Conservation (phyloP, 2,888 invertebrate species). For the Sarcophaga carnaria region DNA sequence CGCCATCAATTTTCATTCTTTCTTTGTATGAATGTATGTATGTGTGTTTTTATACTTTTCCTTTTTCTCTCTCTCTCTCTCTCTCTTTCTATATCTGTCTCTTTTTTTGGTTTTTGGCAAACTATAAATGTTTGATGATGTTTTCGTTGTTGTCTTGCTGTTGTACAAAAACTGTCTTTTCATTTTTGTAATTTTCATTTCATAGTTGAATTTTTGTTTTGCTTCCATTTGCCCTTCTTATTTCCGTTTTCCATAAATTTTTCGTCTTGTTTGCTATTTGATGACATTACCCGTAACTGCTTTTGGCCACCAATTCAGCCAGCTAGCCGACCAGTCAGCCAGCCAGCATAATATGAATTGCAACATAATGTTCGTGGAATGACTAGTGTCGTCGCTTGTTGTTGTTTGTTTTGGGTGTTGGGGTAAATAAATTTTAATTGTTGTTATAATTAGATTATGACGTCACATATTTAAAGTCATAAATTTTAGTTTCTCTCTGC, state of each 20-base stretch:
- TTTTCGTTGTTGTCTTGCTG: constrained; percentile 4
- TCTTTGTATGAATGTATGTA: too few species aligned
- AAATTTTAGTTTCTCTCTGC: constrained; percentile 41
- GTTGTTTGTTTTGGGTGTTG: not conserved
- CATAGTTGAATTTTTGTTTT: constrained; percentile 7
- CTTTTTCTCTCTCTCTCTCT: not conserved
- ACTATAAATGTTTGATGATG: constrained; percentile 22
- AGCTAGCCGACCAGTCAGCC: not conserved
- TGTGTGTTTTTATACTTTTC: not conserved
- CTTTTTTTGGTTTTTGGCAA: constrained; percentile 54
- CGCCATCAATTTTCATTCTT: constrained; percentile 49
- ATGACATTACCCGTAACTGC: constrained; percentile 63
- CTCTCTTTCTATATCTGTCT: not conserved
- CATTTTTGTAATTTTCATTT: not conserved
- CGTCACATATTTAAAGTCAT: constrained; percentile 51
- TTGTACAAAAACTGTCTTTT: constrained; percentile 42
- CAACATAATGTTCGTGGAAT: not conserved
- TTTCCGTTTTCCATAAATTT: constrained; percentile 66
- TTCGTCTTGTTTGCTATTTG: constrained; percentile 59
- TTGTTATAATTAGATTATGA: constrained; percentile 72
- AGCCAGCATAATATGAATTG: not conserved
- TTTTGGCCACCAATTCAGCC: constrained; percentile 27
- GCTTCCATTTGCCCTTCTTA: constrained; percentile 57
- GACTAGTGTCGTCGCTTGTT: too few species aligned
- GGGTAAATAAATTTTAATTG: constrained; percentile 65